phyloP scores from a whole-genome alignment of 1,140 invertebrate species.

The Aphis craccivora region DNA sequence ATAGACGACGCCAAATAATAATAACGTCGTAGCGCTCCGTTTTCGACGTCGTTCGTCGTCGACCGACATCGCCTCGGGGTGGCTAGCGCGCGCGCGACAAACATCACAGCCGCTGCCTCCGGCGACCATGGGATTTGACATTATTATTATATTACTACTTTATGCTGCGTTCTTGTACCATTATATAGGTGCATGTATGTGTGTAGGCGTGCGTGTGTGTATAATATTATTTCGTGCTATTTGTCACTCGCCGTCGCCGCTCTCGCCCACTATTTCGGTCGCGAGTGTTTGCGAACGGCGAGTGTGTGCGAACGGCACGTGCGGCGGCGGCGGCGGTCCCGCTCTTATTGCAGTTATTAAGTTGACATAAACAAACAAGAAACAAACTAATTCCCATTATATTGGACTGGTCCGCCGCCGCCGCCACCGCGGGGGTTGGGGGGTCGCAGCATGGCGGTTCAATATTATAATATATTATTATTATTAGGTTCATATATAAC shows the following conservation, averaged over 20 bases:
- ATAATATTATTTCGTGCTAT: neutral
- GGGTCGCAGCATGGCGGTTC: neutral
- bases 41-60: neutral
- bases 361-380: constrained; percentile 58
- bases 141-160: constrained; percentile 43
- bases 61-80: constrained; percentile 15
- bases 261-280: neutral
- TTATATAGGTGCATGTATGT: neutral
- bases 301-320: constrained; percentile 37
- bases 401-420: constrained; percentile 27
- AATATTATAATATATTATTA: constrained; percentile 2
- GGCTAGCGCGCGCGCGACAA: neutral
- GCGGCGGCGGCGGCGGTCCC: constrained; percentile 37
- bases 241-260: constrained; percentile 26
- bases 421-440: neutral
- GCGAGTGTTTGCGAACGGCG: neutral
- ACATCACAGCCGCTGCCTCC: neutral
- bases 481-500: neutral
- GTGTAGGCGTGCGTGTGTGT: neutral
- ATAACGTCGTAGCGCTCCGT: neutral
- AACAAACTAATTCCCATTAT: constrained; percentile 57
- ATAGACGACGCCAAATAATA: neutral
- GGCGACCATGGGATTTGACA: constrained; percentile 39
- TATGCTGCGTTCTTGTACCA: neutral
- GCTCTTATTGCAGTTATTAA: constrained; percentile 56